Percentiles rank a stretch among this genome's conserved stretches.
Evolutionary conservation across 2,797 vertebrate species (phyloP).

Genomic region (Lemur catta): DNA sequence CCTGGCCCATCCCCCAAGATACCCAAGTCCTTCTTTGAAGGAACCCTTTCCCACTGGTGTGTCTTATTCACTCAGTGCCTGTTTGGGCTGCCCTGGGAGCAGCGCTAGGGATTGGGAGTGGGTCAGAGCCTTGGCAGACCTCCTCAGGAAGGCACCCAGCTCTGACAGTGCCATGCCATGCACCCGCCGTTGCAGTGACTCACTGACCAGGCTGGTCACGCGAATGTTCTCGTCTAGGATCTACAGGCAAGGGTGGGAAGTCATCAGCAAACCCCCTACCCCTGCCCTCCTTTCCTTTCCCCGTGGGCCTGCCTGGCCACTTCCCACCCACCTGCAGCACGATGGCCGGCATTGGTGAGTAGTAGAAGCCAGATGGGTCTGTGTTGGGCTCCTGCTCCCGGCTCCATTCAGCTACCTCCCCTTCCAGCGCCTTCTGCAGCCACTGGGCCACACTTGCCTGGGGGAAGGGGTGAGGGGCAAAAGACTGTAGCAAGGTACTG

Average conservation of each 20-base stretch:
- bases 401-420: slow-evolving; percentile 95
- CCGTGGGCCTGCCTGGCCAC: background rate
- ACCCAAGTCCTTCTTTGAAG: slow-evolving; percentile 30
- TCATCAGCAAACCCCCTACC: background rate
- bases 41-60: background rate
- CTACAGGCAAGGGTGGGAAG: slow-evolving; percentile 78
- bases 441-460: slow-evolving; percentile 94
- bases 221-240: slow-evolving; percentile 96
- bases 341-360: slow-evolving; percentile 93
- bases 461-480: background rate
- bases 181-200: slow-evolving; percentile 89
- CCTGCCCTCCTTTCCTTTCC: background rate
- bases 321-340: slow-evolving; percentile 90
- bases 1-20: background rate
- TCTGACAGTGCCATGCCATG: slow-evolving; percentile 93
- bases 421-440: slow-evolving; percentile 95
- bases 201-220: slow-evolving; percentile 90
- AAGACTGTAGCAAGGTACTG: background rate
- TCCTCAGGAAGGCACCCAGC: slow-evolving; percentile 91
- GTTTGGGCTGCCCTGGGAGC: background rate
- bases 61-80: background rate
- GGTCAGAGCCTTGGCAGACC: slow-evolving; percentile 81
- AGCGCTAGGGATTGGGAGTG: background rate
- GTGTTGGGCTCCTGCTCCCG: slow-evolving; percentile 93
- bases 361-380: slow-evolving; percentile 94